These are phyloP conservation scores for Scaptodrosophila lebanonensis DNA, from an alignment of 1,140 invertebrate species.

Conservation along the genomic window DNA sequence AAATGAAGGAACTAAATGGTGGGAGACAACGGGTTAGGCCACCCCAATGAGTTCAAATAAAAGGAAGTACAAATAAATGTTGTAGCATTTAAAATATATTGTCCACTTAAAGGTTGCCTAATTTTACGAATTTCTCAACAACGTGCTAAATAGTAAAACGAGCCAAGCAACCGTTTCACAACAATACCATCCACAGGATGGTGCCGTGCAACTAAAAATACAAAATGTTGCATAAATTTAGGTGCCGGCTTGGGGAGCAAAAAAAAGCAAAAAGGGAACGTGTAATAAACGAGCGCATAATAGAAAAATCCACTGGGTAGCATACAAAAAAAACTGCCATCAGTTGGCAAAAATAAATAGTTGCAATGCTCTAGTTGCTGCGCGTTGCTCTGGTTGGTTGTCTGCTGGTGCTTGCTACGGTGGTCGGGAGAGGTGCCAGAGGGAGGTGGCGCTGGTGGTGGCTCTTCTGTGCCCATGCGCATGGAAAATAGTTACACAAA, in stretches of 20 bases:
- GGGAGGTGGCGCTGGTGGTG: conserved; percentile 30
- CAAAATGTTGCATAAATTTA: conserved; percentile 48
- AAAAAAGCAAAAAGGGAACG: conserved; percentile 31
- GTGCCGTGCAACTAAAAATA: not conserved
- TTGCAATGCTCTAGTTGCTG: conserved; percentile 67
- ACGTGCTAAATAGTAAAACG: conserved; percentile 5
- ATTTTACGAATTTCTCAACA: not conserved
- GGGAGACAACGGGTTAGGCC: no score
- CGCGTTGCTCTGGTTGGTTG: conserved; percentile 68
- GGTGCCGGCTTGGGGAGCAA: conserved; percentile 38
- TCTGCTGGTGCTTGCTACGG: conserved; percentile 40
- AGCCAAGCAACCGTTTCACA: no score
- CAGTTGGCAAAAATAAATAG: conserved; percentile 65
- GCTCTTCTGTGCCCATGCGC: conserved; percentile 71
- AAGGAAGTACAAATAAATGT: no score
- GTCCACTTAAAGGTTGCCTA: no score
- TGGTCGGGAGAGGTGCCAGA: not conserved
- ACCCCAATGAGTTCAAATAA: no score
- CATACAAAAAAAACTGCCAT: conserved; percentile 6
- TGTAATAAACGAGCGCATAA: conserved; percentile 73
- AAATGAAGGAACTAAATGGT: no score
- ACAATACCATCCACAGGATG: no score
- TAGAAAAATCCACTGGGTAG: conserved; percentile 54
- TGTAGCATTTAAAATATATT: no score
- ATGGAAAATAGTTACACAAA: conserved; percentile 75